These are phyloP conservation scores for Adelges cooleyi DNA, from an alignment of 1,140 invertebrate genomes.

Conservation along the genomic window DNA sequence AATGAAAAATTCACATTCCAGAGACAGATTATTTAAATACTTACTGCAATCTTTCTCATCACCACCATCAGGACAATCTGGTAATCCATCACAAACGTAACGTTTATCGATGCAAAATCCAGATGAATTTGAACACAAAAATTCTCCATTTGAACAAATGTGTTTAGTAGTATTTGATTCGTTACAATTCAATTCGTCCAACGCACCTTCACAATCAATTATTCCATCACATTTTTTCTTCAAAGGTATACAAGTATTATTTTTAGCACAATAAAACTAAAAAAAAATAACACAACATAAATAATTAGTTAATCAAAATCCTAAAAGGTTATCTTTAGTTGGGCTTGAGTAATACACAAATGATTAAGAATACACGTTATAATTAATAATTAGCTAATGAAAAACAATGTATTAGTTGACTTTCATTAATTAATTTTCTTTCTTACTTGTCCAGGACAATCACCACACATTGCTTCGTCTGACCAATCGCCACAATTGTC, in stretches of 20 bases:
- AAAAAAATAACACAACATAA: background rate
- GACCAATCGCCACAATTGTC: conserved; percentile 75
- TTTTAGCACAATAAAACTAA: conserved; percentile 35
- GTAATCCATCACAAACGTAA: conserved; percentile 51
- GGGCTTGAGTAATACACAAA: no score
- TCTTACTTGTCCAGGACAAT: background rate
- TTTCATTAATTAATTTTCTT: no score
- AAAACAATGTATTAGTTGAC: no score
- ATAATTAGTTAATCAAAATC: no score
- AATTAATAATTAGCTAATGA: no score
- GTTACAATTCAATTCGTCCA: conserved; percentile 43
- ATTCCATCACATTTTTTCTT: conserved; percentile 45
- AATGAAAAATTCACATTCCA: no score
- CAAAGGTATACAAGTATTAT: conserved; percentile 35
- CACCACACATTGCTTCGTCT: conserved; percentile 49
- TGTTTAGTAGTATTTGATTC: conserved; percentile 32
- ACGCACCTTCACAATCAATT: conserved; percentile 44
- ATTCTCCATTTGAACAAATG: conserved; percentile 20
- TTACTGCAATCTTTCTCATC: conserved; percentile 46
- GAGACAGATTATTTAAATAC: no score
- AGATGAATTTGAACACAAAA: conserved; percentile 1
- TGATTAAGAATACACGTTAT: no score
- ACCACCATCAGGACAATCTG: conserved; percentile 55
- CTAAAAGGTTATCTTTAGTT: no score
- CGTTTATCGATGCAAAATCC: conserved; percentile 18